Base-by-base conservation (phyloP, 2,797 vertebrate species). In the Hippopotamyrus pictus region DNA sequence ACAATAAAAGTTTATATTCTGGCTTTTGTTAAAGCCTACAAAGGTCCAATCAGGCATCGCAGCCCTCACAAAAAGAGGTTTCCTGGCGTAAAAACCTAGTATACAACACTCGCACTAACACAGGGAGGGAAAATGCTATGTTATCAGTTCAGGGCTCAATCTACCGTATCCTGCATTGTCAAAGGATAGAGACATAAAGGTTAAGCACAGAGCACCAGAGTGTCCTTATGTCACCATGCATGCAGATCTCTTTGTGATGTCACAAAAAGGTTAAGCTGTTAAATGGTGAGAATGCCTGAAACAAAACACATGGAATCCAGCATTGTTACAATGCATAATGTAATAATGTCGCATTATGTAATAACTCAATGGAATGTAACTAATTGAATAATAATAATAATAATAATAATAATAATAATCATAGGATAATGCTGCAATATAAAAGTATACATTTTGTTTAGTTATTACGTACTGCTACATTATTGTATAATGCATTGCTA, bases 1-100 rank as follows among this genome's bases (percentile, higher is more conserved):
- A 88, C 37, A 46, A 82, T 82, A 44, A 83, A 89, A 37, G 25
- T 90, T 89, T 88, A 54, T 85, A 25, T 90, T 65, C 14, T 73
- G 19, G 9, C 44, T 88, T 22, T 90, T 90, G 37, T 76, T 76
- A 59, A 65, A 53, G 6, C 3, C 57, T 59, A 22, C 87, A 84
- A 25, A 88, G 85, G 25, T 88, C 88, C 37, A 88, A 89, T 83
- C 59, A 84, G 89, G 19, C 46, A 53, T 90, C 57, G 53, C 17
- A 17, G 82, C 41, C 62, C 87, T 22, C 73, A 53, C 57, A 44
- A 88, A 88, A 88, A 51, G 62, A 73, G 25, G 50, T 9, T 37
- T 37, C 53, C 69, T 65, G 44, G 51, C 44, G 25, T 50, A 69
- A 88, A 76, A 88, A 65, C 86, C 29, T 51, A 44, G 88, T 65